phyloP scores from a whole-genome alignment of 2,888 invertebrate species.

The Malthinus seriepunctatus region DNA sequence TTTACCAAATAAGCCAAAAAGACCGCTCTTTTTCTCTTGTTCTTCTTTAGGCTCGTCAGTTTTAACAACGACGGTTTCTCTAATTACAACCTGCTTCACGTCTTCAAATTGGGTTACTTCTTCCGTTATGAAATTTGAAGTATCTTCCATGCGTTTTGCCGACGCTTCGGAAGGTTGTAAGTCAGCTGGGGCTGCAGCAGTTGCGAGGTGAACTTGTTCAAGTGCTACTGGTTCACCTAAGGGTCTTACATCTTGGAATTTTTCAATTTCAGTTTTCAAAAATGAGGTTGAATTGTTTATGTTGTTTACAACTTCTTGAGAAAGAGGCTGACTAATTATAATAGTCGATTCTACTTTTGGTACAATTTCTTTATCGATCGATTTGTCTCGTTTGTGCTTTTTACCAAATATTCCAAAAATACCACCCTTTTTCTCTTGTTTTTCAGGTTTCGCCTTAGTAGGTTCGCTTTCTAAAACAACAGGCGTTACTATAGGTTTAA shows the following conservation, averaged over 20 bases:
- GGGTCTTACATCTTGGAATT: constrained; percentile 36
- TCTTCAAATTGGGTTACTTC: constrained; percentile 19
- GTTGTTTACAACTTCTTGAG: constrained; percentile 23
- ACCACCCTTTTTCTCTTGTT: constrained; percentile 19
- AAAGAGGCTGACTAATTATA: constrained; percentile 1
- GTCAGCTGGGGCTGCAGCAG: background rate
- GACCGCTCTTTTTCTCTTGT: constrained; percentile 26
- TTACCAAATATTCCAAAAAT: constrained; percentile 34
- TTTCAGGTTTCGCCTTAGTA: background rate
- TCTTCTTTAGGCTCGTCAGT: constrained; percentile 9
- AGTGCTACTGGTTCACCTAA: background rate
- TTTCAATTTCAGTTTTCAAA: constrained; percentile 34
- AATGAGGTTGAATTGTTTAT: constrained; percentile 30
- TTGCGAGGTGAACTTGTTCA: background rate
- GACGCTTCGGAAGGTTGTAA: constrained; percentile 8
- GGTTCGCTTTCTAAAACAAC: background rate
- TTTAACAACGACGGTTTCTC: background rate
- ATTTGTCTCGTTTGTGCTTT: constrained; percentile 27
- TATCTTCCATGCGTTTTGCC: constrained; percentile 8
- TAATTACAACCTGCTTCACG: constrained; percentile 5
- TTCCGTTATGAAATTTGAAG: constrained; percentile 12
- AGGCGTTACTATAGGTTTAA: constrained; percentile 10
- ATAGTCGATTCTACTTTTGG: constrained; percentile 1
- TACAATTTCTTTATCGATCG: background rate
- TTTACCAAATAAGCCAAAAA: constrained; percentile 37